A percentile compares a stretch with the other conserved stretches of the same genome.
Conservation (phyloP, 1,140 invertebrate species). For the Condylostylus longicornis region DNA sequence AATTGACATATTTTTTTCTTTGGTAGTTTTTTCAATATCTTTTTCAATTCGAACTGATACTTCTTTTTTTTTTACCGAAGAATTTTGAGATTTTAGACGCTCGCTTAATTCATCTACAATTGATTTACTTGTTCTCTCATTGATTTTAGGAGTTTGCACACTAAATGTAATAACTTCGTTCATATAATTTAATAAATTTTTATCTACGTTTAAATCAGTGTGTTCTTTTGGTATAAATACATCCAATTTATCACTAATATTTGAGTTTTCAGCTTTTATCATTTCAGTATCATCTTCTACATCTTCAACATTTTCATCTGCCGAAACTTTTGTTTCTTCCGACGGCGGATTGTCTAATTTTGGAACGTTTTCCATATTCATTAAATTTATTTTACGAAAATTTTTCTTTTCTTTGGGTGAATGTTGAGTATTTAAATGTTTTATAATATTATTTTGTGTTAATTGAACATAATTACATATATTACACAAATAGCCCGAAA, state of each 20-base stretch:
- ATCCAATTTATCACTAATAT: too few relatives aligned
- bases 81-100: too few relatives aligned
- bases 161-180: too few relatives aligned
- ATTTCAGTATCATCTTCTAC: too few relatives aligned
- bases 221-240: constrained; percentile 3
- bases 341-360: neutral
- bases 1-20: constrained; percentile 1
- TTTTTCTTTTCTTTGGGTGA: neutral
- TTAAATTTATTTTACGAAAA: constrained; percentile 8
- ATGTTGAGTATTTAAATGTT: constrained; percentile 38
- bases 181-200: neutral
- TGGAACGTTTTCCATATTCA: constrained; percentile 2
- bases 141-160: too few relatives aligned
- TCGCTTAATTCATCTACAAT: too few relatives aligned
- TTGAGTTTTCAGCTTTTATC: neutral
- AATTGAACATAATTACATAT: constrained; percentile 47
- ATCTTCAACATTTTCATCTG: too few relatives aligned
- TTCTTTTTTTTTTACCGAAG: neutral
- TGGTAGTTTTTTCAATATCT: neutral
- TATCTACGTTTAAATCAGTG: neutral
- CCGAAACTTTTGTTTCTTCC: too few relatives aligned
- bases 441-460: constrained; percentile 31
- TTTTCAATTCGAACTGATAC: neutral
- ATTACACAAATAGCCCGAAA: constrained; percentile 38
- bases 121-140: too few relatives aligned